These are phyloP conservation scores for Bolborhynchus lineola DNA, from an alignment of 2,113 vertebrate genomes.

Conservation along the genomic window DNA sequence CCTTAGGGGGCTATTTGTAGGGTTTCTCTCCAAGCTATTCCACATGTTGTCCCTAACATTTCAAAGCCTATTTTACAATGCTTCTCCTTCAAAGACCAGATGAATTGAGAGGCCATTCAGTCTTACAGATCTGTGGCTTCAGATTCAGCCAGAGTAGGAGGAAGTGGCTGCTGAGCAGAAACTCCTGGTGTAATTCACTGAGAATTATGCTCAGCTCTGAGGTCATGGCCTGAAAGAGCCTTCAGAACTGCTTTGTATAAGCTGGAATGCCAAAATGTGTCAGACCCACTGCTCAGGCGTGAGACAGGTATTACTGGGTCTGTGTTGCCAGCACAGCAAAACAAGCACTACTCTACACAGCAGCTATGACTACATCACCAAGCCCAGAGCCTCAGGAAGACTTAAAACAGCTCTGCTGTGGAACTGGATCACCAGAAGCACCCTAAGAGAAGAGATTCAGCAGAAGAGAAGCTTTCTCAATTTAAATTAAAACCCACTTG, in stretches of 20 bases:
- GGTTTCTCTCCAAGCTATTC: background rate
- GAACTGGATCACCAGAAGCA: background rate
- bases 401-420: background rate
- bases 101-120: background rate
- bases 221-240: background rate
- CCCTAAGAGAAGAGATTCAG: background rate
- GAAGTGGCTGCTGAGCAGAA: background rate
- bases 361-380: background rate
- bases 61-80: background rate
- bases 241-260: background rate
- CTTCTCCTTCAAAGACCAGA: background rate
- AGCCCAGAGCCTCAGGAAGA: background rate
- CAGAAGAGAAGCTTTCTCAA: background rate
- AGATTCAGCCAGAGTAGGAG: background rate
- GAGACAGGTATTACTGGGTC: accelerated
- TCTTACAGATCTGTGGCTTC: background rate
- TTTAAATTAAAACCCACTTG: background rate
- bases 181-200: background rate
- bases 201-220: background rate
- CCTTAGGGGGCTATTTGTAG: background rate
- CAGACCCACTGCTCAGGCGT: background rate
- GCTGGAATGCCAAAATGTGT: background rate
- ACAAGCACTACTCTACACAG: background rate
- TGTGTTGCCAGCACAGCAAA: background rate
- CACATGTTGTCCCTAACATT: background rate